Base-by-base conservation (phyloP, 2,797 vertebrate genomes). In the Limosa lapponica region DNA sequence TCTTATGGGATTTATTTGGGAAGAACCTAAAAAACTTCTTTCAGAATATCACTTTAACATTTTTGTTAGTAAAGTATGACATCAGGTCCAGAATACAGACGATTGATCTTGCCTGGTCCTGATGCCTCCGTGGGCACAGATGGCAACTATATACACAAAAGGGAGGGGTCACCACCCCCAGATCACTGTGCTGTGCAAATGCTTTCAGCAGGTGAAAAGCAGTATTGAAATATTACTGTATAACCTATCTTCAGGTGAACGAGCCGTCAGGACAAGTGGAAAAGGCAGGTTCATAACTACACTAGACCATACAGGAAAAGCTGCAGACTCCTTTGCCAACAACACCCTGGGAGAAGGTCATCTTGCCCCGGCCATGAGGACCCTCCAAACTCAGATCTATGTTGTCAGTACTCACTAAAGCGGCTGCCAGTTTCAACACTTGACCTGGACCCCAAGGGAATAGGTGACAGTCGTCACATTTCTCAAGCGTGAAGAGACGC, bases 191-290 rank as follows among this genome's bases (percentile, higher is more conserved):
- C 59, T 22, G 52, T 43, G 24, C 87, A 80, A 64, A 41, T 44
- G 77, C 59, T 41, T 30, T 34, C 84, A 84, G 75, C 54, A 75
- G 55, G 32, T 54, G 10, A 81, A 55, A 83, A 44, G 66, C 64
- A 59, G 37, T 13, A 8, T 7, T 34, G 69, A 81, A 78, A 65
- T 27, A 69, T 18, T 77, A 83, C 54, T 7, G n/a, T 36, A 34
- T 3, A 36, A 32, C 43, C 27, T 10, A 20, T 5, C 75, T 78
- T 24, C 65, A 66, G 54, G 71, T 14, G 69, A 95, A 86, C 1
- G 0, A 57, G 57, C 49, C 81, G 57, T 13, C 51, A 37, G 84
- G 14, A 71, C 0, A 0, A 73, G 52, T 6, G 6, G 80, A 34
- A 71, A 89, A 61, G 67, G 61, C 27, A 88, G 72, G 73, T 44